These are phyloP conservation scores for Ceratina japonica DNA, from an alignment of 1,140 invertebrate species.

Conservation along the genomic window DNA sequence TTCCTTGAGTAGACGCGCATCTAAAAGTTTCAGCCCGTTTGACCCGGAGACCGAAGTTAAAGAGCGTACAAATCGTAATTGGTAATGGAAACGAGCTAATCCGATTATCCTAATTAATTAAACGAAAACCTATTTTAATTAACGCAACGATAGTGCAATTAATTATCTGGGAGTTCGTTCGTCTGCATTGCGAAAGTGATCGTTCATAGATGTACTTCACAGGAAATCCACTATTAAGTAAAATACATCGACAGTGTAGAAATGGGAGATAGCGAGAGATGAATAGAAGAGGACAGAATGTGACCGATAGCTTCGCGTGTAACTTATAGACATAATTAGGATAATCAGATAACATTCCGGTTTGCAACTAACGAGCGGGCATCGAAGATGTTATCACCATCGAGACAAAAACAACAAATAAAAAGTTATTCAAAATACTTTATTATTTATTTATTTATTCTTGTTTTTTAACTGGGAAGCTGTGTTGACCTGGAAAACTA, in stretches of 20 bases:
- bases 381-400: constrained; percentile 16
- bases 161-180: constrained; percentile 44
- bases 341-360: constrained; percentile 58
- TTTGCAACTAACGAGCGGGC: constrained; percentile 49
- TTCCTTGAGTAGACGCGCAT: constrained; percentile 12
- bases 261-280: not conserved
- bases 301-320: no score
- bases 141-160: constrained; percentile 56
- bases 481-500: not conserved
- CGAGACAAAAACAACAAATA: no score
- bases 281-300: constrained; percentile 8
- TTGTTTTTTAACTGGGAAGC: not conserved
- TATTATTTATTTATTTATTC: no score
- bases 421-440: not conserved
- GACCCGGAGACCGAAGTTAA: not conserved
- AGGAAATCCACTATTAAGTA: constrained; percentile 37
- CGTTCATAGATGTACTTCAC: constrained; percentile 34
- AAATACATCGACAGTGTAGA: not conserved
- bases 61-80: not conserved
- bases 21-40: not conserved
- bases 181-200: constrained; percentile 29
- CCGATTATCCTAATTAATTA: constrained; percentile 55
- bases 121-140: constrained; percentile 62
- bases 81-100: not conserved
- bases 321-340: constrained; percentile 64